phyloP scores from a whole-genome alignment of 2,113 vertebrate genomes.

The Sinocyclocheilus maitianheensis region DNA sequence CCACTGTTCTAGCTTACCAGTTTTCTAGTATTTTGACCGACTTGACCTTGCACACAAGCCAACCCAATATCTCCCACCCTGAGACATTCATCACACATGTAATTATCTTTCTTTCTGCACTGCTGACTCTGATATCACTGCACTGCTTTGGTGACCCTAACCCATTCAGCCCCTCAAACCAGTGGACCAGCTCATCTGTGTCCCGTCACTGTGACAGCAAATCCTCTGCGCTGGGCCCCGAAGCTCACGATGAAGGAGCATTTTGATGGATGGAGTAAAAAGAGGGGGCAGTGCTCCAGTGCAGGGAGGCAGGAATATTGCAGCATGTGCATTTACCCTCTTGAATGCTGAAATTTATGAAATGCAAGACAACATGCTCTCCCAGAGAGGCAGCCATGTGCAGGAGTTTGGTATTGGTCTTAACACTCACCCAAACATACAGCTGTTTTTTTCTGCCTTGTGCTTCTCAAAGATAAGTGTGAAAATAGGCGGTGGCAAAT shows the following conservation, averaged over 20 bases:
- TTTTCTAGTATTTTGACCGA: slow-evolving; percentile 27
- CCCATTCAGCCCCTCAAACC: not conserved
- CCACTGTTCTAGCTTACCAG: not conserved
- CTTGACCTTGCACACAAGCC: slow-evolving; percentile 39
- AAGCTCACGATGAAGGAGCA: not conserved
- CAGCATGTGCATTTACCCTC: slow-evolving; percentile 47
- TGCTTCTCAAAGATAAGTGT: slow-evolving; percentile 9
- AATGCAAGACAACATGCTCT: not conserved
- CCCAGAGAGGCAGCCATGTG: not conserved
- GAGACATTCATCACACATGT: slow-evolving; percentile 18
- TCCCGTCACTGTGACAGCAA: slow-evolving; percentile 24
- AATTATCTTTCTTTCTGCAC: slow-evolving; percentile 28
- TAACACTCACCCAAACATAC: not conserved
- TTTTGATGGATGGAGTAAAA: not conserved
- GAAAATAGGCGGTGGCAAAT: not conserved
- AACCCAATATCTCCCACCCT: not conserved
- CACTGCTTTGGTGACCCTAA: slow-evolving; percentile 19
- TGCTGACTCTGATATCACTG: slow-evolving; percentile 7
- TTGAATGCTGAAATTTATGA: slow-evolving; percentile 27
- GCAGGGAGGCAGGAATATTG: slow-evolving; percentile 62
- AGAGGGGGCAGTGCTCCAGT: not conserved
- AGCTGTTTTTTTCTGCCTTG: not conserved
- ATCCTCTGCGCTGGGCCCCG: not conserved
- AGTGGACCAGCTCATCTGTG: slow-evolving; percentile 34
- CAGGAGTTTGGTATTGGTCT: not conserved